Conservation (phyloP, 2,113 vertebrate genomes). For the Hippocampus barbouri region DNA sequence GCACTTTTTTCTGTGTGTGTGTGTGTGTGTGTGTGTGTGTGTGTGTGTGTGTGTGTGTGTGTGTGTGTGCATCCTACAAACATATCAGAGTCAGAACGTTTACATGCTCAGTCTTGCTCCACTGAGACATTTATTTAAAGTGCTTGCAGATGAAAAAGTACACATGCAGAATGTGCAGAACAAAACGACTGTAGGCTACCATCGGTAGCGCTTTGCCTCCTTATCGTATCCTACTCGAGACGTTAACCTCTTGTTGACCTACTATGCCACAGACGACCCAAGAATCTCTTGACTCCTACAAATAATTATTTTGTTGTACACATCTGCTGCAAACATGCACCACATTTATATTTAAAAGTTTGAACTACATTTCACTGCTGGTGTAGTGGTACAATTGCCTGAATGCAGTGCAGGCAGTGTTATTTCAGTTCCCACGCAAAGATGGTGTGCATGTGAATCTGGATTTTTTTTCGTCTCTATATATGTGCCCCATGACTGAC, state of each 20-base stretch:
- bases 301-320: not conserved
- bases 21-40: not conserved
- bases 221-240: not conserved
- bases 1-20: not conserved
- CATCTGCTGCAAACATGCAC: not conserved
- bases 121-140: not conserved
- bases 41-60: not conserved
- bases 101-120: not conserved
- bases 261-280: not conserved
- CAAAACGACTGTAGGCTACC: not conserved
- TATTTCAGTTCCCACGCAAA: too few relatives aligned
- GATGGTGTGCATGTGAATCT: too few relatives aligned
- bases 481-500: not conserved
- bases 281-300: not conserved
- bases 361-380: not conserved
- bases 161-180: not conserved
- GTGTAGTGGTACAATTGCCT: not conserved
- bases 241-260: not conserved
- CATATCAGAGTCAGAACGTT: conserved; percentile 7
- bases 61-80: not conserved
- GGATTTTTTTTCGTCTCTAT: not conserved
- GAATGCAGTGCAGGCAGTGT: not conserved
- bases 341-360: not conserved
- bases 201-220: not conserved
- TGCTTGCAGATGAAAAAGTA: too few relatives aligned